A percentile compares a stretch with the other conserved stretches of the same genome.
Evolutionary conservation across 2,888 invertebrate species (phyloP).

Genomic region (Cryptocephalus moraei): DNA sequence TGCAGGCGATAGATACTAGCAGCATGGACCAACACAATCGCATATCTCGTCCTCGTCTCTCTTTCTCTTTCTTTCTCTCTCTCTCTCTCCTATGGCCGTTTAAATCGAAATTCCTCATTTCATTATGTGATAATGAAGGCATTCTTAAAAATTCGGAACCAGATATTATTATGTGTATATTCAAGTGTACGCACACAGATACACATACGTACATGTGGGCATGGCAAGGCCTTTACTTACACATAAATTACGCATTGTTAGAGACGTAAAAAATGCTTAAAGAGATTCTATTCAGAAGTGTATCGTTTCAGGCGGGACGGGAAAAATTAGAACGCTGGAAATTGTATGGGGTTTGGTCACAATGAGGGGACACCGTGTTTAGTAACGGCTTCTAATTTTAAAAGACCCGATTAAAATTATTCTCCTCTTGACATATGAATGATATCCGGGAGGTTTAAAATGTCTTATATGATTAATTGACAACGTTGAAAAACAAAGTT

Average conservation of each 20-base stretch:
- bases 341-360: too few relatives aligned
- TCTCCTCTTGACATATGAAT: too few relatives aligned
- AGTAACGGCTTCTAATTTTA: too few relatives aligned
- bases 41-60: neutral
- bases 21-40: neutral
- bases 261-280: neutral
- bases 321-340: too few relatives aligned
- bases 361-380: too few relatives aligned
- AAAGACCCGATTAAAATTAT: too few relatives aligned
- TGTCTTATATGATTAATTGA: too few relatives aligned
- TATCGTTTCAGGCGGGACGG: too few relatives aligned
- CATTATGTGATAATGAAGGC: conserved; percentile 20
- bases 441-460: too few relatives aligned
- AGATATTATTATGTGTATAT: conserved; percentile 1
- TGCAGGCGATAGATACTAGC: neutral
- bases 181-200: neutral
- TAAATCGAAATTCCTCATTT: conserved; percentile 13
- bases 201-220: neutral
- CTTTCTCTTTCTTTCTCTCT: too few relatives aligned
- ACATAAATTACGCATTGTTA: neutral
- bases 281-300: too few relatives aligned
- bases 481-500: too few relatives aligned
- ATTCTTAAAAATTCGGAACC: conserved; percentile 12
- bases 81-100: neutral
- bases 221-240: neutral